A percentile compares a stretch with the other conserved stretches of the same genome.
These are phyloP conservation scores for Spongia lamella DNA, from an alignment of 37 sponge, comb jelly and placozoan species.

Conservation along the genomic window DNA sequence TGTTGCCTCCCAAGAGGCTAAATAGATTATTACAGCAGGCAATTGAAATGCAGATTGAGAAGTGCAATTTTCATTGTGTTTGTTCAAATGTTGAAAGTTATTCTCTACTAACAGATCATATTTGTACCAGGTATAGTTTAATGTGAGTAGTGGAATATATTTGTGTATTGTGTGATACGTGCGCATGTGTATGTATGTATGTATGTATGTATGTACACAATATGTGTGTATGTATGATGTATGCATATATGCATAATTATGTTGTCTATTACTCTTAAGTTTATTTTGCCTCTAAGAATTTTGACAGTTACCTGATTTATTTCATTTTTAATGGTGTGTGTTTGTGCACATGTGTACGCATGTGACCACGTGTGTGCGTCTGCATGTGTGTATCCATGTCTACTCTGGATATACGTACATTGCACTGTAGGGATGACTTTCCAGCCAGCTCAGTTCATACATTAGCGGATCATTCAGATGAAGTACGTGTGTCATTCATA, in stretches of 20 bases:
- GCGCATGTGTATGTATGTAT: slow-evolving; percentile 13
- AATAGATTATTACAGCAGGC: slow-evolving; percentile 80
- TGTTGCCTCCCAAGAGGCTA: slow-evolving; percentile 90
- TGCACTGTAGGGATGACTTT: too few species aligned
- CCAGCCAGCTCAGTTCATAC: slow-evolving; percentile 79
- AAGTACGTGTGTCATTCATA: slow-evolving; percentile 42
- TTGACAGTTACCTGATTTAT: too few species aligned
- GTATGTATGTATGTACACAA: neutral
- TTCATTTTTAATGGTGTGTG: neutral
- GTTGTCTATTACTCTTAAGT: too few species aligned
- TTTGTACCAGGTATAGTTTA: slow-evolving; percentile 87
- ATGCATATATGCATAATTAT: neutral
- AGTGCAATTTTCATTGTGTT: slow-evolving; percentile 81
- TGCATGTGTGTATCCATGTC: neutral
- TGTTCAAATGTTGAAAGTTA: slow-evolving; percentile 14
- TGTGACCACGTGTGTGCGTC: neutral
- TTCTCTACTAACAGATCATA: slow-evolving; percentile 88
- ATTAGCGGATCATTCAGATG: slow-evolving; percentile 89
- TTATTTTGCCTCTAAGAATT: too few species aligned
- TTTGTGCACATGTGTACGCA: neutral
- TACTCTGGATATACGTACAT: slow-evolving; percentile 1
- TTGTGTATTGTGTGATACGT: slow-evolving; percentile 2
- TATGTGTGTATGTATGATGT: neutral
- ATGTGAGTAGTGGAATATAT: neutral
- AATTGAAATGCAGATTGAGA: slow-evolving; percentile 70